Evolutionary conservation across 2,113 vertebrate species (phyloP).

Genomic region (Rhynchomys soricoides): DNA sequence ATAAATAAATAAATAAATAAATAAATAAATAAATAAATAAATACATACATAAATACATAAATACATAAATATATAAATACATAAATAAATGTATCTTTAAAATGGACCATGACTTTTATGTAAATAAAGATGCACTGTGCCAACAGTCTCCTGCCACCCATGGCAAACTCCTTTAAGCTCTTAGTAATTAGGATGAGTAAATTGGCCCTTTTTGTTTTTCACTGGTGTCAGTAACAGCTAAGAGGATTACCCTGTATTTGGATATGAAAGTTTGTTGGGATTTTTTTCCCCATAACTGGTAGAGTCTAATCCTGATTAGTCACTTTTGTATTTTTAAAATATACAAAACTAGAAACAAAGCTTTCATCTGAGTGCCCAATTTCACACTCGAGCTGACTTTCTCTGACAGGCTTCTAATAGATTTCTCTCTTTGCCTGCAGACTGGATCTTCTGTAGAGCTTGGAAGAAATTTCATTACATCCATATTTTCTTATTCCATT

Average conservation of each 20-base stretch:
- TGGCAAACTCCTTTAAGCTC: slow-evolving; percentile 18
- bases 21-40: not conserved
- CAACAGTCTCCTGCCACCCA: not conserved
- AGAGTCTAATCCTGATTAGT: slow-evolving; percentile 72
- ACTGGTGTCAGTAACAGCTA: slow-evolving; percentile 47
- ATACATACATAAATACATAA: not conserved
- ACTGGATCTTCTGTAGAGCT: not conserved
- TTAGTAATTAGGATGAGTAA: slow-evolving; percentile 60
- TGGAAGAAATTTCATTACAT: not conserved
- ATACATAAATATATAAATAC: not conserved
- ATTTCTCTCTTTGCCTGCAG: slow-evolving; percentile 1
- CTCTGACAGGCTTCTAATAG: not conserved
- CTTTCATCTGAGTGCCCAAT: slow-evolving; percentile 12
- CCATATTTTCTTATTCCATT: not conserved
- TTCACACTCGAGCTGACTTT: slow-evolving; percentile 57
- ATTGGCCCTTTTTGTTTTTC: slow-evolving; percentile 56
- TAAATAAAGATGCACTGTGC: not conserved
- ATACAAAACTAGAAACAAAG: slow-evolving; percentile 45
- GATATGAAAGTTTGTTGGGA: slow-evolving; percentile 38
- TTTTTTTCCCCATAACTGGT: slow-evolving; percentile 46
- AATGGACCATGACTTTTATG: not conserved
- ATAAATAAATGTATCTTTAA: not conserved
- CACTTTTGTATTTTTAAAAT: slow-evolving; percentile 71
- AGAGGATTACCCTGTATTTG: slow-evolving; percentile 68
- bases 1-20: not conserved